Base-by-base conservation (phyloP, 2,113 vertebrate genomes). In the Carettochelys insculpta region DNA sequence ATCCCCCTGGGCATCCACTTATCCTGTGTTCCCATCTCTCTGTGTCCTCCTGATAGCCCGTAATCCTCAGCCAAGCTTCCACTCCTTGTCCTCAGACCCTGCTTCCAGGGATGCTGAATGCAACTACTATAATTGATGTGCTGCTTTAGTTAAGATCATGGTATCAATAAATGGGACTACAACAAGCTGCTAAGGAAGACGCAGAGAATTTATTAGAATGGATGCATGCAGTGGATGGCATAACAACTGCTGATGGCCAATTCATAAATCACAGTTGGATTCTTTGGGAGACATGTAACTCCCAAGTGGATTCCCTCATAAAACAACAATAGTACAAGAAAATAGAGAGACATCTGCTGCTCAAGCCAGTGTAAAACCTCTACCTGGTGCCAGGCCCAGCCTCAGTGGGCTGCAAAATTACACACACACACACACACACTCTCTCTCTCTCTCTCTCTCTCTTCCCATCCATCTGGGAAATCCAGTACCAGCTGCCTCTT, bases 181-280 rank as follows among this genome's bases (percentile, higher is more conserved):
- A 96, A 90, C 58, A 95, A 90, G 86, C 93, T 93, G 68, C 96
- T 94, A 85, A 84, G 83, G 91, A 95, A 93, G 92, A 88, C 88
- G 82, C 85, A 82, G 78, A 76, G 90, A 92, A 95, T 94, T 94
- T 92, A 93, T 93, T 90, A 95, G 91, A 94, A 94, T 87, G 90
- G 90, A 90, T 31, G 34, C 90, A 92, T 58, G 80, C 86, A 93
- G 88, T 82, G 88, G 75, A 89, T 88, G 83, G 94, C 77, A 86
- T 96, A 96, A 94, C 94, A 95, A 93, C 89, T 90, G 95, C 86
- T 93, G 93, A 96, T 86, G 82, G 86, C 91, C 94, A 93, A 95
- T 87, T 95, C 92, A 93, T 96, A 96, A 95, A 97, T 95, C 94
- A 96, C 91, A 94, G 86, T 47, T 90, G 92, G 92, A 95, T 93